Evolutionary conservation across 1,140 invertebrate genomes (phyloP), one percentile per base, ranked within the genome.

Genomic region (Cherax quadricarinatus): DNA sequence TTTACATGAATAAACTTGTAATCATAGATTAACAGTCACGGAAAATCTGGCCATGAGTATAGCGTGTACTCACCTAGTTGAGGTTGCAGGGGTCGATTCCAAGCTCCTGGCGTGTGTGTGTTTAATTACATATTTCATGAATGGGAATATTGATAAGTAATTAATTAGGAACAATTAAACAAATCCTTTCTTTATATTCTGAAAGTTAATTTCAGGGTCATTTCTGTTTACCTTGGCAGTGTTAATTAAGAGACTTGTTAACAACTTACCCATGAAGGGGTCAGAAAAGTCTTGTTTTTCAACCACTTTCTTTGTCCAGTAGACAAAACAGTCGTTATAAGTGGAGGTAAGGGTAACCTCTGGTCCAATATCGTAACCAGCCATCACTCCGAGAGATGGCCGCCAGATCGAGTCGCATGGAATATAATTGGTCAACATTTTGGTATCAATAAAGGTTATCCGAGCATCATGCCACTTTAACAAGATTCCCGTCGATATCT

Each of bases 221-320:
- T 2, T 41, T 41, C 30, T 41, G 30, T 41, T 41, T 70, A 70
- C 21, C 14, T 21, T 18, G 14, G 18, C 21, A 12, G 21, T 18
- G 1, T 70, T 12, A 75, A 30, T 66, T 66, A 66, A 57, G 14
- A 66, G 18, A 14, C 30, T 9, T 75, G 9, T 10, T 75, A 9
- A 73, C 12, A 53, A 75, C 86, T 82, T 75, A 90, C 88, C 81
- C 88, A 90, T 90, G 1, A 90, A 51, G 0, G 82, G 81, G 30
- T 90, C 88, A 30, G 60, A 75, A n/a, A 90, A 7, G 48, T 90
- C n/a, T 41, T 41, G 81, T 41, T 83, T 12, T n/a, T 90, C 51
- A 4, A 1, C 3, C 4, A 24, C 4, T 41, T 16, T 84, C 21
- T 84, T 18, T 1, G 62, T 73, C 81, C 73, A 78, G 24, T 75